Evolutionary conservation across 2,797 vertebrate genomes (phyloP), one percentile per base, ranked within the genome.

Genomic region (Cyprinella venusta): DNA sequence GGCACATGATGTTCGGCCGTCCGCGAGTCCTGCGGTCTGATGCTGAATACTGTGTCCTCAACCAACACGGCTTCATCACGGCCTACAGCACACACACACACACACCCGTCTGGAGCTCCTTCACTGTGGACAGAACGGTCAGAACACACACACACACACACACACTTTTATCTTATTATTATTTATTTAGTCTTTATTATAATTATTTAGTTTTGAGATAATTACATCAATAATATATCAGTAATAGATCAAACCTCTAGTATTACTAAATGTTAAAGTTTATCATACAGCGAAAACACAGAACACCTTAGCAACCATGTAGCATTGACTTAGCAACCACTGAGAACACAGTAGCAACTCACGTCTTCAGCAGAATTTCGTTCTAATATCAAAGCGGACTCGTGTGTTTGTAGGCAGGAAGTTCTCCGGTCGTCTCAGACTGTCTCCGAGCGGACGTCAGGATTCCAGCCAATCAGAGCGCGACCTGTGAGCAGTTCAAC

Each of bases 371-470:
- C 6, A 40, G 54, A 59, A 24, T 4, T 16, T 19, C 21, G 8
- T 24, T 69, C 6, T 69, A 1, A 15, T 69, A n/a, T 16, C 54
- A 42, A 19, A 21, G 0, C 52, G 15, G 50, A 52, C 3, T 0
- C n/a, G 30, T 69, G 63, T 30, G 18, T 48, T 2, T 71, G 38
- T 19, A 88, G 87, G 59, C 63, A n/a, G 9, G 12, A 94, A 94
- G 30, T 4, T 86, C 85, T 0, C 82, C 85, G 0, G 88, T 90
- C 13, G 48, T 8, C 0, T 0, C 86, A 0, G 80, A 88, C 84
- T 99, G 98, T 89, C 85, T 97, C n/a, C 90, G 95, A 82, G 88
- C 93, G 30, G 98, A 99, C 75, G 89, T 91, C 79, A 94, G 98
- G 76, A 61, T 98, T 61, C 83, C 93, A 52, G 48, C 88, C 0